Percentiles rank a stretch among this genome's conserved stretches.
These are phyloP conservation scores for Myocastor coypus DNA, from an alignment of 2,113 vertebrate species.

Conservation along the genomic window DNA sequence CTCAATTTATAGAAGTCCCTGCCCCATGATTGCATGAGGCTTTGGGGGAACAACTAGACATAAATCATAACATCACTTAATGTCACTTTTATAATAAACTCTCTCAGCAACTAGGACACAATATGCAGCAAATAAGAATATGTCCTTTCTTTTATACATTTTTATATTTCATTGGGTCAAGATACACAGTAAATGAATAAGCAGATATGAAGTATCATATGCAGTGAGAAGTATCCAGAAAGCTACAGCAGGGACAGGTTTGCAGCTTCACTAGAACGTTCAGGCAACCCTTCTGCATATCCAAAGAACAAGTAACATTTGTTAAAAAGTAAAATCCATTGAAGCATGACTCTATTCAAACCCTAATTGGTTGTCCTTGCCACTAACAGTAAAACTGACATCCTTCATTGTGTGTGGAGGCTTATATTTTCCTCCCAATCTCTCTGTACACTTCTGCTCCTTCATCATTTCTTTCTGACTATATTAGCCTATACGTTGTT, in stretches of 20 bases:
- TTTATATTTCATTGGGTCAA: neutral
- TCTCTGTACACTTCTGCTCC: neutral
- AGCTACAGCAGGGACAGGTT: neutral
- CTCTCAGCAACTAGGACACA: neutral
- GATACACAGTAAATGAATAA: neutral
- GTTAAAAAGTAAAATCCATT: neutral
- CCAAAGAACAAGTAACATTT: neutral
- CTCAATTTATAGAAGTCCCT: too few species aligned
- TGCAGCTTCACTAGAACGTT: neutral
- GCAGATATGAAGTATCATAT: neutral
- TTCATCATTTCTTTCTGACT: neutral
- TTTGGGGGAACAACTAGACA: too few species aligned
- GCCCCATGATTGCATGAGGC: too few species aligned
- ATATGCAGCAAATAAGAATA: neutral
- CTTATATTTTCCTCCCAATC: neutral
- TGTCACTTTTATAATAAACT: neutral
- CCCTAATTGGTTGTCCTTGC: neutral
- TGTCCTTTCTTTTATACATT: neutral
- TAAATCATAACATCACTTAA: too few species aligned
- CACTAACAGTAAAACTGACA: neutral
- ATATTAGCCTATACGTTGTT: neutral
- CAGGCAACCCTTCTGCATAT: neutral
- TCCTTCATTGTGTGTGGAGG: neutral
- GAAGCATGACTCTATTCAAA: too few species aligned
- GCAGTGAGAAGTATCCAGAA: neutral